phyloP scores from a whole-genome alignment of 2,113 vertebrate genomes.

The Aspiorhynchus laticeps region DNA sequence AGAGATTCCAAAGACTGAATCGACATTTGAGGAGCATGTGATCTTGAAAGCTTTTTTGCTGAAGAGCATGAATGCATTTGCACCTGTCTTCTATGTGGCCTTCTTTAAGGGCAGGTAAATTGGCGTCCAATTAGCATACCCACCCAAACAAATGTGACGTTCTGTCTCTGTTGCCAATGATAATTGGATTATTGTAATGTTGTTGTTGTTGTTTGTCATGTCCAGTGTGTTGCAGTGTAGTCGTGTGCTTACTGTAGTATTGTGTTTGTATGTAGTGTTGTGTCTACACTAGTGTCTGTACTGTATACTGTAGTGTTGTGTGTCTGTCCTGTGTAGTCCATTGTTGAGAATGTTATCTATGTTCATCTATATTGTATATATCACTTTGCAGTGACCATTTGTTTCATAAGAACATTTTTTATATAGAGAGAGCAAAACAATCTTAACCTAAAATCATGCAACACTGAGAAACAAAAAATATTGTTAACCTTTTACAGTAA shows the following conservation, averaged over 20 bases:
- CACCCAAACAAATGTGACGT: background rate
- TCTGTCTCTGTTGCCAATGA: constrained; percentile 3
- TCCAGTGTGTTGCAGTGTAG: constrained; percentile 23
- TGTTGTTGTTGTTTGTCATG: background rate
- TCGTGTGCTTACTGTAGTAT: constrained; percentile 6
- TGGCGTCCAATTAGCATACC: background rate
- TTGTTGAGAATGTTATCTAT: background rate
- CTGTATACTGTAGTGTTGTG: constrained; percentile 17
- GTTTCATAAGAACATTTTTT: background rate
- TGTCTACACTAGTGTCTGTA: background rate
- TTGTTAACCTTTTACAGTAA: no score
- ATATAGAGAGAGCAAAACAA: background rate
- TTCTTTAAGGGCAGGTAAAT: constrained; percentile 98
- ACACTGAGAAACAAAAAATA: background rate
- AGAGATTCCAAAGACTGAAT: constrained; percentile 96
- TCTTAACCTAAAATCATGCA: background rate
- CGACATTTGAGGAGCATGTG: constrained; percentile 90
- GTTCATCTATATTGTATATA: background rate
- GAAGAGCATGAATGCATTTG: constrained; percentile 97
- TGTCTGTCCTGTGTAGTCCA: background rate
- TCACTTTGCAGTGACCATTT: constrained; percentile 4
- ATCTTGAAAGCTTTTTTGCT: constrained; percentile 95
- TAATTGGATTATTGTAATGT: constrained; percentile 21
- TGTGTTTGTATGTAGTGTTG: constrained; percentile 1
- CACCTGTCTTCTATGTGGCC: constrained; percentile 97